Evolutionary conservation across 2,797 vertebrate genomes (phyloP), one percentile per base, ranked within the genome.

Genomic region (Hemitrygon akajei): DNA sequence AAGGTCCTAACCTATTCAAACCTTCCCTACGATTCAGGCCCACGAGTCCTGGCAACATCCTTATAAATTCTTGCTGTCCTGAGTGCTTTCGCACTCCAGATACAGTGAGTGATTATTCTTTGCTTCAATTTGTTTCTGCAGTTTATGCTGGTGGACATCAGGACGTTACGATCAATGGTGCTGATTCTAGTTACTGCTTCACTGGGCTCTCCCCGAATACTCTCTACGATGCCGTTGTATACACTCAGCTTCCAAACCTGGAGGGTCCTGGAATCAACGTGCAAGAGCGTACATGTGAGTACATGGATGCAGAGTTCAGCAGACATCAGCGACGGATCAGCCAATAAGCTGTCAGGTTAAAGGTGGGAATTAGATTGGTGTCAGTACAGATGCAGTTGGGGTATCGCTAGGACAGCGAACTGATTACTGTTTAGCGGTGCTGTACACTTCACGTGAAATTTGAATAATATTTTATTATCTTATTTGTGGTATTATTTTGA

Each of bases 211-310:
- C 97, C 27, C 97, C 98, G 0, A 98, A 98, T 27, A 97, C 97
- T 0, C 96, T 97, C 5, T 99, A 99, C 94, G 96, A 95, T 0
- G 97, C 98, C 94, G 98, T 97, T 0, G 97, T 98, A 34, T 99
- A 98, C 93, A 98, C 99, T 80, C 99, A 99, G 96, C 99, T 98
- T 0, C 98, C 98, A 0, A 98, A 98, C 93, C 97, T 99, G 27
- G 99, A 99, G 94, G 99, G 99, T 1, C 98, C 98, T 0, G 98
- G 98, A 30, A 97, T 99, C 94, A 97, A 97, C 93, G 94, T 96
- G 82, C 97, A 95, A 82, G 98, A 99, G 93, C 96, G 95, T 6
- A 99, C 98, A 2, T 94, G 98, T 99, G 94, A 96, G 97, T 96
- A 71, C 82, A 94, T 2, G 93, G 30, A 1, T 69, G n/a, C 16